Base-by-base conservation (phyloP, 92 coral and sea anemone genomes). In the Epizoanthus illoricatus region DNA sequence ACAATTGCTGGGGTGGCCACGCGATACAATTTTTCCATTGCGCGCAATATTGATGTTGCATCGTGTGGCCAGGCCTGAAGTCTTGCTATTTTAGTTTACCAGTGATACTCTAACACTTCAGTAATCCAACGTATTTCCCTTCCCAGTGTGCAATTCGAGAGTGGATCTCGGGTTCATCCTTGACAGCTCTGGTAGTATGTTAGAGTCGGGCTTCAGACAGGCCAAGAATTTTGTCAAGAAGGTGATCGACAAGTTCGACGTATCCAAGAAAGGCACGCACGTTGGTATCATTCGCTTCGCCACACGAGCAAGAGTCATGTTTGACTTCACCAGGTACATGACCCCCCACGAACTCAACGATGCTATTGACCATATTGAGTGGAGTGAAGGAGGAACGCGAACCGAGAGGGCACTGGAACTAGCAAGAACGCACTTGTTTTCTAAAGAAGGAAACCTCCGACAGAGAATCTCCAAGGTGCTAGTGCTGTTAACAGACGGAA, bases 61-160 rank as follows among this genome's bases (percentile, higher is more conserved):
- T 28, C 36, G 0, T 28, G 36, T 28, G 36, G 36, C 36, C 36
- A 2, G 36, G 36, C 36, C 36, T 28, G 36, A 28, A 28, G 36
- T 28, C 2, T 28, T 28, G 36, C 36, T 28, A 28, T 28, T 45
- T 45, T 45, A 45, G 1, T 45, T 45, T 1, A 5, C 9, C 52
- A 45, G 2, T 5, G 10, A 6, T 45, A 10, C 9, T 4, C 52
- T 7, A 45, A 45, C 11, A 42, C 28, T 54, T 49, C 0, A 74
- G 4, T 5, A 63, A 3, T 28, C 3, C 0, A 28, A 8, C 12
- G 21, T 18, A 21, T n/a, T 36, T 56, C 21, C 23, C 11, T 62
- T 65, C 42, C 24, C 73, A 92, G 97, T 92, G 90, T 92, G 97
- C 81, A 89, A 85, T 56, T 90, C 88, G 60, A 86, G 97, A 33